A percentile compares a stretch with the other conserved stretches of the same genome.
Evolutionary conservation across 2,113 vertebrate genomes (phyloP).

Genomic region (Platichthys flesus): DNA sequence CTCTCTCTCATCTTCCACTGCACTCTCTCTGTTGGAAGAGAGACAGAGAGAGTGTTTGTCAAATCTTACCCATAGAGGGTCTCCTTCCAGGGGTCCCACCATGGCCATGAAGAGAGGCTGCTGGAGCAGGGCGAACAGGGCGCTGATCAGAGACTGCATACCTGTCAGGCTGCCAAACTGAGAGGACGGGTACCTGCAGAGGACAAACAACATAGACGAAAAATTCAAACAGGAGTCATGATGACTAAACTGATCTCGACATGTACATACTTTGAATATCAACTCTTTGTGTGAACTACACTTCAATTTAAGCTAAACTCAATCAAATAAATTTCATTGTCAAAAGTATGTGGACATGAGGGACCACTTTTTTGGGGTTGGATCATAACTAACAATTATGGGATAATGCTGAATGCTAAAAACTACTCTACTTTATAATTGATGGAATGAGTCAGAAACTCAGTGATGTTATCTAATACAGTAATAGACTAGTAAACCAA

Average conservation of each 20-base stretch:
- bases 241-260: not conserved
- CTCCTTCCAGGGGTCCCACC: constrained; percentile 92
- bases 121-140: constrained; percentile 95
- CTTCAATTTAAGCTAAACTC: too few species aligned
- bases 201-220: constrained; percentile 32
- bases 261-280: not conserved
- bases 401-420: too few species aligned
- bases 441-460: too few species aligned
- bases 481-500: not conserved
- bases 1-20: not conserved
- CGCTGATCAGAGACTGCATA: constrained; percentile 96
- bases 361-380: too few species aligned
- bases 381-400: too few species aligned
- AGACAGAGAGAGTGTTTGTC: not conserved
- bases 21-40: too few species aligned
- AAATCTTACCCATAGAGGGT: constrained; percentile 93
- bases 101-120: constrained; percentile 97
- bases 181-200: constrained; percentile 93
- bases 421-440: too few species aligned
- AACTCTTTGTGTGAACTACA: too few species aligned
- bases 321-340: too few species aligned
- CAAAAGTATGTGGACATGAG: too few species aligned
- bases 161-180: constrained; percentile 98
- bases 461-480: too few species aligned
- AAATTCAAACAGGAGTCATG: not conserved